Percentiles rank a stretch among this genome's conserved stretches.
Evolutionary conservation across 2,113 vertebrate genomes (phyloP).

Genomic region (Mus spicilegus): DNA sequence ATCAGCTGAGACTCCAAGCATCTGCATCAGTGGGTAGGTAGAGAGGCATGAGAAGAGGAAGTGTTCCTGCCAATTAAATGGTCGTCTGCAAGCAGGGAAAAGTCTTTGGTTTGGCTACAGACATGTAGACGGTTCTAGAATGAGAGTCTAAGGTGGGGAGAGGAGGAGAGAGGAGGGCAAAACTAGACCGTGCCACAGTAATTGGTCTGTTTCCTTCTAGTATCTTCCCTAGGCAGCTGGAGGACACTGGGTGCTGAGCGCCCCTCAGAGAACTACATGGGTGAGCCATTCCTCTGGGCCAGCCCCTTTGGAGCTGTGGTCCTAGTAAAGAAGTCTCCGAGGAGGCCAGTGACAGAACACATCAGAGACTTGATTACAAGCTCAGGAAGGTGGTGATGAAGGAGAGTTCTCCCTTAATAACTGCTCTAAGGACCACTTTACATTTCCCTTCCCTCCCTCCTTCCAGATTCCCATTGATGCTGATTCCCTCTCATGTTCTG

Average conservation of each 20-base stretch:
- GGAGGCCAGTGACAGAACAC: conserved; percentile 15
- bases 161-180: not conserved
- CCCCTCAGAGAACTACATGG: not conserved
- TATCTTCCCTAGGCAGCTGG: not conserved
- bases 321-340: not conserved
- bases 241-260: not conserved
- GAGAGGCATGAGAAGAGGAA: not conserved
- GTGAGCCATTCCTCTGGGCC: not conserved
- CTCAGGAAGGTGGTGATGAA: conserved; percentile 47
- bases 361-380: not conserved
- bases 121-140: not conserved
- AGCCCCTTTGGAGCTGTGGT: too few species aligned
- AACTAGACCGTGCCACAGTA: not conserved
- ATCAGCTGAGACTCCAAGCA: not conserved
- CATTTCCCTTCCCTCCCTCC: conserved; percentile 36
- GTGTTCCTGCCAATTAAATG: not conserved
- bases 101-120: not conserved
- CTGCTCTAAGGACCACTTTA: conserved; percentile 69
- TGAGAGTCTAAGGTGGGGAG: not conserved
- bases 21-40: not conserved
- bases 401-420: conserved; percentile 59
- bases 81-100: not conserved
- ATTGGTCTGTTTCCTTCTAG: not conserved
- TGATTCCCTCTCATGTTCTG: conserved; percentile 70
- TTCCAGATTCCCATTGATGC: conserved; percentile 68